Evolutionary conservation across 2,888 invertebrate species (phyloP), one percentile per base, ranked within the genome.

Genomic region (Clanis bilineata): DNA sequence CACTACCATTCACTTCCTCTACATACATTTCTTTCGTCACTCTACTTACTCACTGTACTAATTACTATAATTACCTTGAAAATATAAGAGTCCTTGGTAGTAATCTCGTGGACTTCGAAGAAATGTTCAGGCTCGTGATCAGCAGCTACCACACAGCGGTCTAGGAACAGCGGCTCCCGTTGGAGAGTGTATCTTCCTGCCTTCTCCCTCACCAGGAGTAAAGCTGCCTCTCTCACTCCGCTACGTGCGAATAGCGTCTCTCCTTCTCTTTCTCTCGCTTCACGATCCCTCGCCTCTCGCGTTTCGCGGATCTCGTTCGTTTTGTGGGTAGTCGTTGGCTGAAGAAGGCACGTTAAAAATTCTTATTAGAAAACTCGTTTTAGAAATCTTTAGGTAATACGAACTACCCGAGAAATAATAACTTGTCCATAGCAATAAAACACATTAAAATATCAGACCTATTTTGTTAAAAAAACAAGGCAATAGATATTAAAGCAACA

Each of bases 71-170:
- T 6, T 87, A 98, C 98, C 96, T 98, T 98, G 90, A 98, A 97
- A 86, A 98, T 96, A 89, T 96, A 97, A 61, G 98, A 96, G 85
- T 98, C 98, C 90, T 97, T 98, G 63, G 97, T 96, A 68, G 97
- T 95, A 68, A 97, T 94, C 90, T 98, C 98, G 88, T 98, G 97
- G 69, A 98, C 95, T 93, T 98, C 98, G 85, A 98, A 98, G 86
- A 97, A 97, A 85, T 98, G 98, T 82, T 97, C 97, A 83, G 96
- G 96, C 73, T 98, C 98, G 62, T 96, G 95, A 84, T 98, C 98
- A 58, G 97, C 96, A 59, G 96, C 96, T 61, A 98, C 96, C 67
- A 98, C 96, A 88, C 98, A 98, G 76, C 97, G 94, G 84, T 98
- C 97, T 78, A 98, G 93, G 88, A 96, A 96, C 70, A 98, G 93